Percentiles rank a stretch among this genome's conserved stretches.
Evolutionary conservation across 2,888 invertebrate species (phyloP).

Genomic region (Microdon myrmicae): DNA sequence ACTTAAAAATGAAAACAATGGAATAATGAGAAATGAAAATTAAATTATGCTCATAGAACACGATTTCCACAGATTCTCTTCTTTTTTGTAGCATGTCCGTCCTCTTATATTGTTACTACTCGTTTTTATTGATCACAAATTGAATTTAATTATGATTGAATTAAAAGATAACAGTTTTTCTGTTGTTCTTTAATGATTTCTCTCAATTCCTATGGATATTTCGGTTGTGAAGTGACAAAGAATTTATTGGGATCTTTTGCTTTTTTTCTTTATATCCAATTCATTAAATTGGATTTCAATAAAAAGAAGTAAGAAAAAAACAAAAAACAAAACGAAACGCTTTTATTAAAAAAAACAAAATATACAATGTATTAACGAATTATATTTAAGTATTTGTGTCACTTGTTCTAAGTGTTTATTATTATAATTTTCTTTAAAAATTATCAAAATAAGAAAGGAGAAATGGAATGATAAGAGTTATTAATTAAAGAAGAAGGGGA

Average conservation of each 20-base stretch:
- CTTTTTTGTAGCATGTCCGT: constrained; percentile 39
- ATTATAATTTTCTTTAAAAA: background rate
- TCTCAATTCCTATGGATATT: constrained; percentile 30
- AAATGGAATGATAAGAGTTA: too few relatives aligned
- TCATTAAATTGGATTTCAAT: constrained; percentile 2
- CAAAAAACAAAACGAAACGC: constrained; percentile 15
- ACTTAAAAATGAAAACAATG: constrained; percentile 6
- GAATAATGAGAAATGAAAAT: too few relatives aligned
- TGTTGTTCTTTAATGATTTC: constrained; percentile 12
- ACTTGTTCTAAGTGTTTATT: background rate
- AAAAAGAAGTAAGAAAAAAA: constrained; percentile 8
- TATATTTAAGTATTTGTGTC: background rate
- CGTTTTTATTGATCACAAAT: constrained; percentile 7
- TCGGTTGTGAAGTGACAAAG: constrained; percentile 45
- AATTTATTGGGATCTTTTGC: constrained; percentile 23
- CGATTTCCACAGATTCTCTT: constrained; percentile 16
- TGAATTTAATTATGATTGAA: background rate
- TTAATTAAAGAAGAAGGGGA: background rate
- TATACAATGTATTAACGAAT: too few relatives aligned
- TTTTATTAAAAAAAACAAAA: too few relatives aligned
- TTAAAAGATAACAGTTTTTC: constrained; percentile 3
- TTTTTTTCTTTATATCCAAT: constrained; percentile 2
- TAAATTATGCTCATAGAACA: too few relatives aligned
- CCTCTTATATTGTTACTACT: constrained; percentile 24
- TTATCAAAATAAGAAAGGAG: background rate